Evolutionary conservation across 2,113 vertebrate genomes (phyloP).

Genomic region (Epinephelus moara): DNA sequence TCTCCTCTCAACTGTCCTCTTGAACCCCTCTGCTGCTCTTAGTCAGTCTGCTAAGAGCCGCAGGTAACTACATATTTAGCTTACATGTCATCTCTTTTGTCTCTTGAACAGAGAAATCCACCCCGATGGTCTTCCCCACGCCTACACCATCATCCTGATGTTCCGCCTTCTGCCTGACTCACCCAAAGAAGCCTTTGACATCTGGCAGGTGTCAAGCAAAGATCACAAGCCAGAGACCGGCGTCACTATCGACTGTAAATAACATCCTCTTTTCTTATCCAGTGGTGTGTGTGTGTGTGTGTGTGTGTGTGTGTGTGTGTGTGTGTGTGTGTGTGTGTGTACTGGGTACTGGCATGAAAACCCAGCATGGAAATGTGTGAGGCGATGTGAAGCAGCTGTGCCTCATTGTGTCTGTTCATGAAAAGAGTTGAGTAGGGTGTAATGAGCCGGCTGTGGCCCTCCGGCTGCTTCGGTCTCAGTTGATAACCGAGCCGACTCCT

Average conservation of each 20-base stretch:
- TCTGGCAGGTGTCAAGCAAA: conserved; percentile 96
- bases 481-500: conserved; percentile 21
- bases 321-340: neutral
- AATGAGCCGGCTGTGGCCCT: conserved; percentile 24
- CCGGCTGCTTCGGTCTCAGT: conserved; percentile 22
- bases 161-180: conserved; percentile 94
- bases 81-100: neutral
- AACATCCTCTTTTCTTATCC: neutral
- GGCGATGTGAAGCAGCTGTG: conserved; percentile 31
- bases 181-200: conserved; percentile 91
- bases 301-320: neutral
- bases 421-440: conserved; percentile 20
- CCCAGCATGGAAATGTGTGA: neutral
- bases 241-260: conserved; percentile 92
- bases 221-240: conserved; percentile 95
- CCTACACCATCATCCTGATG: conserved; percentile 94
- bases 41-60: too few species aligned
- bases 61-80: too few species aligned
- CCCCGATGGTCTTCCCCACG: conserved; percentile 91
- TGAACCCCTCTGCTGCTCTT: too few species aligned
- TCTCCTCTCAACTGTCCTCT: too few species aligned
- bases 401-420: conserved; percentile 19
- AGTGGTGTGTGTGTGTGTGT: neutral
- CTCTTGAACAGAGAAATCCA: conserved; percentile 90
- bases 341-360: neutral